These are phyloP conservation scores for Brachirus orientalis DNA, from an alignment of 2,113 vertebrate genomes.

Conservation along the genomic window DNA sequence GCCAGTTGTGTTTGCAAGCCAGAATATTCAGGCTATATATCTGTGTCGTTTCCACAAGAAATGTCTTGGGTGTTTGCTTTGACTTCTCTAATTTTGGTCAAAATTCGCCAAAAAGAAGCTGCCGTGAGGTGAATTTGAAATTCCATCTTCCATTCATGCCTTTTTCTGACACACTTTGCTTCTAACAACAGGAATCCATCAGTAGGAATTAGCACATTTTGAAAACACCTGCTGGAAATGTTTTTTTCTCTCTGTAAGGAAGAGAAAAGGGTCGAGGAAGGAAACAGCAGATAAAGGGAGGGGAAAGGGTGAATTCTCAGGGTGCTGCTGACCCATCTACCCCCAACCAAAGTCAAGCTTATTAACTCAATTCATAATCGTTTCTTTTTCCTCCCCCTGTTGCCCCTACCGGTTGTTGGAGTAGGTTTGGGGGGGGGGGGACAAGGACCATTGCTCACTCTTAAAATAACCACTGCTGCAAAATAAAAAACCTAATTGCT, in stretches of 20 bases:
- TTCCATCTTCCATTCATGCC: too few species aligned
- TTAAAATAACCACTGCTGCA: conserved; percentile 38
- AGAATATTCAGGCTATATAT: too few species aligned
- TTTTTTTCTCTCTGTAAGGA: conserved; percentile 6
- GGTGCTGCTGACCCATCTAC: conserved; percentile 18
- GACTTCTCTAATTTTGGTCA: too few species aligned
- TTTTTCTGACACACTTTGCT: conserved; percentile 37
- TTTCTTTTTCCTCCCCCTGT: conserved; percentile 54
- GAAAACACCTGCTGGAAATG: conserved; percentile 64
- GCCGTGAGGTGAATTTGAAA: too few species aligned
- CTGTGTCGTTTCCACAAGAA: too few species aligned
- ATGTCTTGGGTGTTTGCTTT: too few species aligned
- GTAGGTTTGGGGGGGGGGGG: conserved; percentile 23
- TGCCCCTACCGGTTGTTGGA: conserved; percentile 24
- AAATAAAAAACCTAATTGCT: conserved; percentile 19
- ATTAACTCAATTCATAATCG: conserved; percentile 83
- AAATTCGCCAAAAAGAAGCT: too few species aligned
- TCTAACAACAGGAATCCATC: conserved; percentile 53
- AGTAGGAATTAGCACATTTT: conserved; percentile 43
- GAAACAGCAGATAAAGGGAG: conserved; percentile 3
- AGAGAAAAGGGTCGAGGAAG: conserved; percentile 14
- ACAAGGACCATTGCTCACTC: conserved; percentile 20
- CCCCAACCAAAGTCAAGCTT: conserved; percentile 56
- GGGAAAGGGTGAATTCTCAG: conserved; percentile 50
- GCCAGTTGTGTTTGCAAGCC: too few species aligned